phyloP scores from a whole-genome alignment of 2,888 invertebrate genomes.

The Meiosimyza platycephala region DNA sequence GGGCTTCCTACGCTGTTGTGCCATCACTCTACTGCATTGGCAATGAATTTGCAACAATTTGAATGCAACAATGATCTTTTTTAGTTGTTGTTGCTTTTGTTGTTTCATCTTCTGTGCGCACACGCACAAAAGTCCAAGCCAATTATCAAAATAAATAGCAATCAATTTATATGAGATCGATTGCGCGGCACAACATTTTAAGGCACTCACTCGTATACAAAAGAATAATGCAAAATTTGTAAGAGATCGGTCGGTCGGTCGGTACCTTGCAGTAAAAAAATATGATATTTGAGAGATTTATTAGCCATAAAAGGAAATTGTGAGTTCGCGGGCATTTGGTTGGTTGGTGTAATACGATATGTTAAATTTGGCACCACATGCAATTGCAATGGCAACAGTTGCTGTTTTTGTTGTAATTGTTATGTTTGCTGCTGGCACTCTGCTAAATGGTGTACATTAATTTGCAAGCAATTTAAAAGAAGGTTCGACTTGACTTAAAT shows the following conservation, averaged over 20 bases:
- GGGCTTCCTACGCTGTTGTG: conserved; percentile 48
- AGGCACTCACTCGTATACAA: conserved; percentile 33
- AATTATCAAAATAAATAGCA: conserved; percentile 60
- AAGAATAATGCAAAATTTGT: conserved; percentile 23
- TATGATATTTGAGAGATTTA: conserved; percentile 51
- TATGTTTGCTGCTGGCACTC: conserved; percentile 18
- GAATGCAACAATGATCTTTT: conserved; percentile 23
- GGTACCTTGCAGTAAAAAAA: conserved; percentile 32
- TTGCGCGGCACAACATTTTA: conserved; percentile 25
- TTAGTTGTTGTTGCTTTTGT: not conserved
- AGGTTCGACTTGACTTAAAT: no score
- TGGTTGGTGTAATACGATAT: conserved; percentile 28
- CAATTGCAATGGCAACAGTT: conserved; percentile 28
- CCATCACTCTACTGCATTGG: conserved; percentile 30
- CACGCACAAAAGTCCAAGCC: conserved; percentile 49
- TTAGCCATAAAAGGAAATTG: conserved; percentile 46
- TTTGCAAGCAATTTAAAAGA: conserved; percentile 31
- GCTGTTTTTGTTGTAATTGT: conserved; percentile 4
- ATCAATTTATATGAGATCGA: conserved; percentile 54
- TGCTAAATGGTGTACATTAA: conserved; percentile 30
- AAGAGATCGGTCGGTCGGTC: conserved; percentile 29
- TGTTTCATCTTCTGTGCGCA: conserved; percentile 33
- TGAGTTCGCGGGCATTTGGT: conserved; percentile 37
- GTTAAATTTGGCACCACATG: conserved; percentile 23
- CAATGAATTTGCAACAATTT: conserved; percentile 19